Base-by-base conservation (phyloP, 1,140 invertebrate genomes). In the Ladona fulva region DNA sequence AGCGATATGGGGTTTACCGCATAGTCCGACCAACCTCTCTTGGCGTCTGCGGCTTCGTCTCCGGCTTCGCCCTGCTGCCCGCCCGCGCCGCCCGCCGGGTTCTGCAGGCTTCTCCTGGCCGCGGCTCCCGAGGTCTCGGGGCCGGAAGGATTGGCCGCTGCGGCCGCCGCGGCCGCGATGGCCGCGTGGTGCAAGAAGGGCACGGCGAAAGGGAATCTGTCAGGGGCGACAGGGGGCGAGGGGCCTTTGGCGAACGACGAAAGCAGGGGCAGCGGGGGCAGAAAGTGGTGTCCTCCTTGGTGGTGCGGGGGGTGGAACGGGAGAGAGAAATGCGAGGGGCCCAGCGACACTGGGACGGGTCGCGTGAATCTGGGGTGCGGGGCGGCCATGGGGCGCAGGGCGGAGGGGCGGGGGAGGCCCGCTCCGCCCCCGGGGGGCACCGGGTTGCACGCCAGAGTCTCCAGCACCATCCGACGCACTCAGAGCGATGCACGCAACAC, bases 381-480 rank as follows among this genome's bases (percentile, higher is more conserved):
- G n/a, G 66, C 66, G 7, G 66, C 66, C 66, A 24, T 74, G 66
- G 66, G 66, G 66, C n/a, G 66, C 66, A n/a, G n/a, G 24, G n/a
- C 66, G 66, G 29, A 37, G 29, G n/a, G 66, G n/a, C 66, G 66
- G 66, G 66, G 66, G 29, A 37, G 29, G 29, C 29, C 29, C 29
- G 29, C 29, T 37, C 29, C 29, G 66, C 66, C n/a, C 66, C 66
- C n/a, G 24, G n/a, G 66, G 66, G 66, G 66, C 66, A 24, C 66
- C 66, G 66, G 24, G n/a, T 74, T 74, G 66, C 66, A 24, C 66
- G 66, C 66, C 66, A 24, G 66, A n/a, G 66, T 24, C n/a, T 74
- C 66, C n/a, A 74, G 66, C 66, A 74, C 66, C 66, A 74, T 74
- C n/a, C 24, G 66, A 24, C n/a, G n/a, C 66, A 74, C 66, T 74